These are phyloP conservation scores for Diceros bicornis DNA, from an alignment of 2,797 vertebrate genomes.

Conservation along the genomic window DNA sequence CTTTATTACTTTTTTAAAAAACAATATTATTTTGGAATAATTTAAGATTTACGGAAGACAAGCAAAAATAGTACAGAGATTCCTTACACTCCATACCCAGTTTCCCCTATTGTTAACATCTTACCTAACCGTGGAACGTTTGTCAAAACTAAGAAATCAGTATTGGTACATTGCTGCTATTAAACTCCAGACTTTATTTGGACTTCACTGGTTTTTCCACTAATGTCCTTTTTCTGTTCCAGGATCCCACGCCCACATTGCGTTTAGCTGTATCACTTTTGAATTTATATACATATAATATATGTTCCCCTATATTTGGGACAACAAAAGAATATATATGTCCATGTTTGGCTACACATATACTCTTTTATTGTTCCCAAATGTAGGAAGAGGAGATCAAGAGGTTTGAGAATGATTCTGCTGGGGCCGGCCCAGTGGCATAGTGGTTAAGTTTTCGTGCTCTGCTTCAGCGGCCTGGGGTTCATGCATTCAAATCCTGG, in stretches of 20 bases:
- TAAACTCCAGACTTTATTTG: background rate
- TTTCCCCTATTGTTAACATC: slow-evolving; percentile 8
- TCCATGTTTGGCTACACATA: background rate
- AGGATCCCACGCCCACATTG: background rate
- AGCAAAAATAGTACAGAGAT: background rate
- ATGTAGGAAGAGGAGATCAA: background rate
- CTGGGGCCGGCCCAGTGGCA: too few species aligned
- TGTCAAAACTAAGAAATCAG: slow-evolving; percentile 63
- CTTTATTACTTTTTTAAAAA: background rate
- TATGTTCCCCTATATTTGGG: background rate
- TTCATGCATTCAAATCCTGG: too few species aligned
- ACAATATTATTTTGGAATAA: slow-evolving; percentile 1
- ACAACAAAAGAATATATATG: background rate
- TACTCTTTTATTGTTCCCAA: background rate
- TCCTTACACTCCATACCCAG: background rate
- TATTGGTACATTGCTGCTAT: background rate
- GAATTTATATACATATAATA: background rate
- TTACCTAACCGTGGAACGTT: background rate
- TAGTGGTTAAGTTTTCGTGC: too few species aligned
- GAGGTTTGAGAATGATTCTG: slow-evolving; percentile 2
- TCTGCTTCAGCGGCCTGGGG: too few species aligned
- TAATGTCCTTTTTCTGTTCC: slow-evolving; percentile 16
- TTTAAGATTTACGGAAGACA: slow-evolving; percentile 58
- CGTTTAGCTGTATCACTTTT: background rate
- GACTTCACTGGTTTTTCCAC: slow-evolving; percentile 13